phyloP scores from a whole-genome alignment of 2,888 invertebrate genomes.

The Lasioglossum vierecki region DNA sequence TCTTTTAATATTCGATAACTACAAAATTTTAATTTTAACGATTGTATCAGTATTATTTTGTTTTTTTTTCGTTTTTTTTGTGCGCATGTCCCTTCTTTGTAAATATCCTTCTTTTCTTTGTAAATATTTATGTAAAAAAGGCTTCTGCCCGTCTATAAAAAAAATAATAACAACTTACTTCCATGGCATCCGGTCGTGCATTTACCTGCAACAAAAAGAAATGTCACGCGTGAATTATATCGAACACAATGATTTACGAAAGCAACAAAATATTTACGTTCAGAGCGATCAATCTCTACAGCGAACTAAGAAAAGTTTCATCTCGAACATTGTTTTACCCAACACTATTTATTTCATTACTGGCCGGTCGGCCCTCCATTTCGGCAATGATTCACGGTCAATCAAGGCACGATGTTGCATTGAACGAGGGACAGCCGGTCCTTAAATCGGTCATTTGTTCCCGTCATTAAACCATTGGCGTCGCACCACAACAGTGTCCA shows the following conservation, averaged over 20 bases:
- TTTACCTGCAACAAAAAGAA: conserved; percentile 82
- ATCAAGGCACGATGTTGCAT: background rate
- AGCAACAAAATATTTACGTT: background rate
- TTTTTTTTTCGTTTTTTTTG: too few relatives aligned
- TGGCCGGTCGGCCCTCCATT: background rate
- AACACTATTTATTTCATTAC: background rate
- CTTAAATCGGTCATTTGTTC: background rate
- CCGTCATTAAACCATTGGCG: background rate
- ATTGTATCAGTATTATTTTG: too few relatives aligned
- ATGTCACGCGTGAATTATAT: conserved; percentile 27
- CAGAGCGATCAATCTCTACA: background rate
- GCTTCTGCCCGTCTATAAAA: too few relatives aligned
- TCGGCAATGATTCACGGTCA: background rate
- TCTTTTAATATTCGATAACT: conserved; percentile 45
- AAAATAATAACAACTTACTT: conserved; percentile 78
- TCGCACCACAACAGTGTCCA: too few relatives aligned
- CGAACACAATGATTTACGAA: background rate
- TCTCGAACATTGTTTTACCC: background rate
- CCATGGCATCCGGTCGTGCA: conserved; percentile 85
- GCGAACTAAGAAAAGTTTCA: background rate
- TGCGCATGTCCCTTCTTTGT: too few relatives aligned
- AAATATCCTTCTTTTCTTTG: too few relatives aligned
- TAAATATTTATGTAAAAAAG: too few relatives aligned
- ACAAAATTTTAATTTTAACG: too few relatives aligned
- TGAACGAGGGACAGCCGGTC: background rate